Evolutionary conservation across 2,113 vertebrate species (phyloP).

Genomic region (Phycodurus eques): DNA sequence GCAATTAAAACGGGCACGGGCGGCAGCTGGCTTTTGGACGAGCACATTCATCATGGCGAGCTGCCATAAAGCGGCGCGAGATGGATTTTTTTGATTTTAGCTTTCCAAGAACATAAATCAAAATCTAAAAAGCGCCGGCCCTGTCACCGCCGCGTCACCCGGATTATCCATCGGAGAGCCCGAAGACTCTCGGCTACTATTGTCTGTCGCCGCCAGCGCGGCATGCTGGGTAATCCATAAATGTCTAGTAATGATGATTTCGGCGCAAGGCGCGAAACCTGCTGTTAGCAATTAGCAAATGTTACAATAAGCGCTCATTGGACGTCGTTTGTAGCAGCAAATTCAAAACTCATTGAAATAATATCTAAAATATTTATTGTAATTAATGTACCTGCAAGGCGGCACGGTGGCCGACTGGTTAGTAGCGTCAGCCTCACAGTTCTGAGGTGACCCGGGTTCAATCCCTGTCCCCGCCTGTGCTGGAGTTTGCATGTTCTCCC

Average conservation of each 20-base stretch:
- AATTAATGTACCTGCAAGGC: no score
- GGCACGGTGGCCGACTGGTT: no score
- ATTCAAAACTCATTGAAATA: not conserved
- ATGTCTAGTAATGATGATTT: conserved; percentile 64
- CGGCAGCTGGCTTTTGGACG: conserved; percentile 98
- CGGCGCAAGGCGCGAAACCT: not conserved
- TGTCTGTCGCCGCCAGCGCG: conserved; percentile 63
- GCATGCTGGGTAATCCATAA: conserved; percentile 69
- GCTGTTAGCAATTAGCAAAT: not conserved
- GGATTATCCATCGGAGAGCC: conserved; percentile 98
- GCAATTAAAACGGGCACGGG: conserved; percentile 99
- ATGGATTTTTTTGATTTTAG: conserved; percentile 99
- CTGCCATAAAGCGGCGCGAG: conserved; percentile 99
- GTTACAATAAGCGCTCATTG: not conserved
- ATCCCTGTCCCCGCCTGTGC: no score
- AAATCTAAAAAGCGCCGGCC: conserved; percentile 95
- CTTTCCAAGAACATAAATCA: conserved; percentile 99
- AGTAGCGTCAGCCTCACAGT: no score
- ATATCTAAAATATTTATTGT: no score
- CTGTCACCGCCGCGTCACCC: conserved; percentile 96
- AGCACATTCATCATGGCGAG: conserved; percentile 99
- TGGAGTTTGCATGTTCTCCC: no score
- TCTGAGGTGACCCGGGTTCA: no score
- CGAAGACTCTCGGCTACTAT: conserved; percentile 46
- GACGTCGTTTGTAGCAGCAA: not conserved